A percentile compares a stretch with the other conserved stretches of the same genome.
Evolutionary conservation across 1,140 invertebrate genomes (phyloP).

Genomic region (Venturia canescens): DNA sequence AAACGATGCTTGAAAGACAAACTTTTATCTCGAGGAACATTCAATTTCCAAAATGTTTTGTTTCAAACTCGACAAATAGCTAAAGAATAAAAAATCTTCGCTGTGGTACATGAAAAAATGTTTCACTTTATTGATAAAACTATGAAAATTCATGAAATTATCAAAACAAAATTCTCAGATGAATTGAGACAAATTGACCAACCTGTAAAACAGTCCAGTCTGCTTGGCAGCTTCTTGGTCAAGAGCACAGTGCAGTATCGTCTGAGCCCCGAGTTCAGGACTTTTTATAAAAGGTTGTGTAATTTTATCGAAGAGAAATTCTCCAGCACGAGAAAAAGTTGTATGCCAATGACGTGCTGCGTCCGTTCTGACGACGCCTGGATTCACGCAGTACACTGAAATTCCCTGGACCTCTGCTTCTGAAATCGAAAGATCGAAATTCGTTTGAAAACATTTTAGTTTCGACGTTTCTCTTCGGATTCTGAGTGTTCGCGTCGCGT

Average conservation of each 20-base stretch:
- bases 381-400: conserved; percentile 84
- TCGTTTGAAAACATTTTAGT: neutral
- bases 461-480: neutral
- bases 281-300: conserved; percentile 78
- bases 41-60: no score
- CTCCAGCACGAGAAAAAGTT: conserved; percentile 72
- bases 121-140: no score
- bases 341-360: conserved; percentile 83
- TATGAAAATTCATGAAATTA: no score
- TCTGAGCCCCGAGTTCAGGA: conserved; percentile 86
- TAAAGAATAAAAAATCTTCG: no score
- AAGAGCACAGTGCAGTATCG: conserved; percentile 86
- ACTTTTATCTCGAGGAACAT: no score
- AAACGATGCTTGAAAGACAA: no score
- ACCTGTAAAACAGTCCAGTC: conserved; percentile 83
- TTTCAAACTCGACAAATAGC: no score
- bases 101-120: no score
- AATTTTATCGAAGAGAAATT: conserved; percentile 59
- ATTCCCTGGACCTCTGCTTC: conserved; percentile 76
- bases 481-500: no score
- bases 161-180: no score
- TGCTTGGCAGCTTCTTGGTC: conserved; percentile 82
- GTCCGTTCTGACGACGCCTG: conserved; percentile 86
- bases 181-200: conserved; percentile 54
- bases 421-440: no score